Conservation (phyloP, 2,113 vertebrate genomes). For the Bambusicola thoracicus region DNA sequence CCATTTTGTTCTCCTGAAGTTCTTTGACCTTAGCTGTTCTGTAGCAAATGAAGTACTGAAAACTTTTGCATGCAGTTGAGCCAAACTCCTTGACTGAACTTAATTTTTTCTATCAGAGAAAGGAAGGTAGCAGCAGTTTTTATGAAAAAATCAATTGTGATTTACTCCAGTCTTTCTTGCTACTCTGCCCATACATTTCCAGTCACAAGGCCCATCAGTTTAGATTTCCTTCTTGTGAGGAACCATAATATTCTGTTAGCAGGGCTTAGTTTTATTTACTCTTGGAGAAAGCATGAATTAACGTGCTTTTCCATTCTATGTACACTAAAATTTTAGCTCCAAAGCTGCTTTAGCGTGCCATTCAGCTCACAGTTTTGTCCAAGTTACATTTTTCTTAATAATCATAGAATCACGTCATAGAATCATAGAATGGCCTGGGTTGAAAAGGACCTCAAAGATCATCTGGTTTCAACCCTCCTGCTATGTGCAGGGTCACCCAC, state of each 20-base stretch:
- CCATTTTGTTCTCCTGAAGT: not conserved
- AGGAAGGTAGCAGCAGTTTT: not conserved
- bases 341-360: not conserved
- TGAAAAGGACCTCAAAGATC: no score
- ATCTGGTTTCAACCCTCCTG: no score
- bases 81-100: slow-evolving; percentile 12
- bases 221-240: not conserved
- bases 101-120: slow-evolving; percentile 5
- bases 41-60: not conserved
- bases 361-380: slow-evolving; percentile 16
- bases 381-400: slow-evolving; percentile 37
- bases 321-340: not conserved
- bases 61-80: slow-evolving; percentile 6
- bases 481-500: no score
- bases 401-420: not conserved
- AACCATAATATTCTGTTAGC: slow-evolving; percentile 19
- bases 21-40: slow-evolving; percentile 14
- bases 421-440: no score
- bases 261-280: slow-evolving; percentile 21
- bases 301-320: not conserved
- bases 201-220: not conserved
- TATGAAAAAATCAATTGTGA: slow-evolving; percentile 13
- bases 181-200: slow-evolving; percentile 27
- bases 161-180: slow-evolving; percentile 20
- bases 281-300: not conserved